Conservation (phyloP, 2,113 vertebrate genomes). For the Apteryx owenii region DNA sequence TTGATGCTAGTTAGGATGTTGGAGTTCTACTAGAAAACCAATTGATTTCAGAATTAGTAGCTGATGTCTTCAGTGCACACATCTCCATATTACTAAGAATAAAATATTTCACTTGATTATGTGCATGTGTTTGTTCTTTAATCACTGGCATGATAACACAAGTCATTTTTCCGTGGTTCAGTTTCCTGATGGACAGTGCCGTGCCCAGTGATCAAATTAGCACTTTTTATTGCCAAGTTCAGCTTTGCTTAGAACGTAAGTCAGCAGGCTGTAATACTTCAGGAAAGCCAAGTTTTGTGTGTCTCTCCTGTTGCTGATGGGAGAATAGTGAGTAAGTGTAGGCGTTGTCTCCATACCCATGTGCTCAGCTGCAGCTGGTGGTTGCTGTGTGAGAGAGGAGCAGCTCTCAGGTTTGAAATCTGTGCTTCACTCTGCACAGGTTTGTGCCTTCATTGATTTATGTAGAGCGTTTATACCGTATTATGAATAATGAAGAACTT, state of each 20-base stretch:
- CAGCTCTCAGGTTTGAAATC: background rate
- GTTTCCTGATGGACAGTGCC: background rate
- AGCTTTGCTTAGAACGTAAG: background rate
- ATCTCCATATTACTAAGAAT: background rate
- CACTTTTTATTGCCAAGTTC: slow-evolving; percentile 11
- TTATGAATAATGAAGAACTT: background rate
- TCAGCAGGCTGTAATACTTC: background rate
- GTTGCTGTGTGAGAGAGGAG: background rate
- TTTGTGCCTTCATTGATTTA: background rate
- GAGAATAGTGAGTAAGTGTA: rapidly evolving
- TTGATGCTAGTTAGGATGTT: background rate
- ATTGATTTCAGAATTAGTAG: background rate
- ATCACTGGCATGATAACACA: background rate
- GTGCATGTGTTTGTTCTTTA: background rate
- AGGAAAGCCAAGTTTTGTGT: background rate
- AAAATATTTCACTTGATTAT: background rate
- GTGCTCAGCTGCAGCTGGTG: background rate
- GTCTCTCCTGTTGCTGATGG: background rate
- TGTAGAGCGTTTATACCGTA: background rate
- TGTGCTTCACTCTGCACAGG: background rate
- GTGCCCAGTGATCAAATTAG: slow-evolving; percentile 4
- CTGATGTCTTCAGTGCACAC: background rate
- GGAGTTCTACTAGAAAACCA: background rate
- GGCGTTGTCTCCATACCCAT: background rate
- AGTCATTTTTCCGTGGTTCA: background rate